Evolutionary conservation across 2,797 vertebrate species (phyloP).

Genomic region (Gymnopithys bicolor): DNA sequence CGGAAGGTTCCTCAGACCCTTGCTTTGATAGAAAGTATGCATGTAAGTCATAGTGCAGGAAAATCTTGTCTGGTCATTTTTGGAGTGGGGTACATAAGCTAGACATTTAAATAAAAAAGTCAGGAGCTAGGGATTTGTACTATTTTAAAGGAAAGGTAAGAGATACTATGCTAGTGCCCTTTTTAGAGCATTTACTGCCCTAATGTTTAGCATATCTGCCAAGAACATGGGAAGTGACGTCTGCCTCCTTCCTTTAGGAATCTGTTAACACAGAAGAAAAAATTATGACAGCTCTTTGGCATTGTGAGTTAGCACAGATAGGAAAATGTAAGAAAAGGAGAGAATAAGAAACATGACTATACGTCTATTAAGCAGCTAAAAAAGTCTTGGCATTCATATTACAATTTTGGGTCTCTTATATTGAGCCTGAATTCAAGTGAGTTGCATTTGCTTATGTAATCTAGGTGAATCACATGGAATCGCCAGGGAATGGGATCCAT

Average conservation of each 20-base stretch:
- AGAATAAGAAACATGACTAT: neutral
- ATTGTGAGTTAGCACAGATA: neutral
- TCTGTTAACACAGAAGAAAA: neutral
- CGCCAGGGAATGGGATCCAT: neutral
- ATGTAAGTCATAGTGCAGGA: neutral
- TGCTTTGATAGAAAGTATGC: neutral
- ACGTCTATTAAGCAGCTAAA: neutral
- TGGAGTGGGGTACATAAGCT: neutral
- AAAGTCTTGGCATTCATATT: neutral
- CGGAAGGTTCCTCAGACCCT: neutral
- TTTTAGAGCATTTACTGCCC: neutral
- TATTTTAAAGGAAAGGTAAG: neutral
- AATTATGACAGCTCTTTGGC: neutral
- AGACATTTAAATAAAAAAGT: neutral
- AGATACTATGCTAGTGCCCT: neutral
- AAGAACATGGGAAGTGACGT: neutral
- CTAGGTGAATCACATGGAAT: neutral
- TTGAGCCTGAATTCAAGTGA: neutral
- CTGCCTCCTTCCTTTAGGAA: neutral
- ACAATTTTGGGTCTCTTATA: neutral
- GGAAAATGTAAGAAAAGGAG: neutral
- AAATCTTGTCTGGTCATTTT: neutral
- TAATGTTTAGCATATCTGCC: neutral
- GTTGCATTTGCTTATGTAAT: neutral
- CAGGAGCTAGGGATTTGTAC: neutral